These are phyloP conservation scores for Drosophila hydei DNA, from an alignment of 1,140 invertebrate genomes.

Conservation along the genomic window DNA sequence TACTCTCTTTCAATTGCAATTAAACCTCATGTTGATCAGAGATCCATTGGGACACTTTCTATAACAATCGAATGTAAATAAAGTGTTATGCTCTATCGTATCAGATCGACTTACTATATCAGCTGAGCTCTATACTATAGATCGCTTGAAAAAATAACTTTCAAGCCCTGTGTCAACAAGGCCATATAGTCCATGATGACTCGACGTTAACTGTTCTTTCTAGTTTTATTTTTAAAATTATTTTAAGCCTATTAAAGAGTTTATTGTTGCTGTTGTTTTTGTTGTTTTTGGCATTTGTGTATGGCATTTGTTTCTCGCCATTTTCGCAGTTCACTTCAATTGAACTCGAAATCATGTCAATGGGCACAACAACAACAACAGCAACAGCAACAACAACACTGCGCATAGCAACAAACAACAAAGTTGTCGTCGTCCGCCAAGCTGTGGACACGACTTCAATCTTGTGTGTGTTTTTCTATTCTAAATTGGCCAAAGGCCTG, in stretches of 20 bases:
- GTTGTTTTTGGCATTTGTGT: not conserved
- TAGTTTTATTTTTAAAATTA: not conserved
- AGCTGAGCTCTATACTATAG: too few relatives aligned
- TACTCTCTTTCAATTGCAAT: too few relatives aligned
- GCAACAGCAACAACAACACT: constrained; percentile 17
- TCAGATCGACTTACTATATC: too few relatives aligned
- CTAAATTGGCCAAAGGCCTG: constrained; percentile 74
- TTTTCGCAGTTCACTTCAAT: constrained; percentile 54
- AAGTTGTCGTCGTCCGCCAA: constrained; percentile 42
- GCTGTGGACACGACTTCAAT: constrained; percentile 36
- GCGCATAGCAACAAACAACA: constrained; percentile 30
- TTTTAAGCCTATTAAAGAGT: constrained; percentile 1
- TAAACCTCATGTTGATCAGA: too few relatives aligned
- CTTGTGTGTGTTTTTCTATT: constrained; percentile 37
- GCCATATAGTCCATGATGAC: too few relatives aligned
- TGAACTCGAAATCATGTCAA: constrained; percentile 55
- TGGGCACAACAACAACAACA: constrained; percentile 35
- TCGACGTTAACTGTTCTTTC: not conserved
- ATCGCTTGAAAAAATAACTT: too few relatives aligned
- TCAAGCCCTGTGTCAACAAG: not conserved
- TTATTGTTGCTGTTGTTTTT: not conserved
- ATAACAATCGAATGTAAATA: too few relatives aligned
- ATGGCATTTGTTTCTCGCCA: constrained; percentile 46
- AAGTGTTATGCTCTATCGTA: too few relatives aligned
- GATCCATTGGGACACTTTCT: too few relatives aligned